These are phyloP conservation scores for Sebastes iracundus DNA, from an alignment of 2,797 vertebrate genomes.

Conservation along the genomic window DNA sequence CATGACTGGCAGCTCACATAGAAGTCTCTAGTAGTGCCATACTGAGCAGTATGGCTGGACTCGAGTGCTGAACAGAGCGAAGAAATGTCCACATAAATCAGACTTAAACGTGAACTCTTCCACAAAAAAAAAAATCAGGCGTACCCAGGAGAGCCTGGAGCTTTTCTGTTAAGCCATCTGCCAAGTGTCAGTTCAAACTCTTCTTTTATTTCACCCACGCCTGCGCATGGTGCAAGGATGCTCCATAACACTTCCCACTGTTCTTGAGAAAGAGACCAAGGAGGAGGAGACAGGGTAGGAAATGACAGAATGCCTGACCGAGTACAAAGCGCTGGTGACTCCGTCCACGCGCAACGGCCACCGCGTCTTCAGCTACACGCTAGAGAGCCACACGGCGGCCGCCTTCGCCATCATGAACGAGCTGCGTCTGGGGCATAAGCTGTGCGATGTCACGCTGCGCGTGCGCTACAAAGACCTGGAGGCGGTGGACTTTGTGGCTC, in stretches of 20 bases:
- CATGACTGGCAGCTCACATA: slow-evolving; percentile 25
- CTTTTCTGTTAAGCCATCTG: background rate
- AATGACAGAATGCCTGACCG: slow-evolving; percentile 86
- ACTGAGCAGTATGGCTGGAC: slow-evolving; percentile 43
- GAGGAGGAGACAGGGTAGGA: slow-evolving; percentile 71
- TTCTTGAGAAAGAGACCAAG: slow-evolving; percentile 71
- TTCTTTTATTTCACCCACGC: slow-evolving; percentile 36
- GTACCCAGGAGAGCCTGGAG: background rate
- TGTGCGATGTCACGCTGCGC: slow-evolving; percentile 92
- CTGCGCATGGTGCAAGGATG: slow-evolving; percentile 64
- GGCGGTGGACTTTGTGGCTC: slow-evolving; percentile 90
- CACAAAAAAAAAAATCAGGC: background rate
- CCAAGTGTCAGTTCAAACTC: background rate
- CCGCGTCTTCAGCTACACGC: slow-evolving; percentile 93
- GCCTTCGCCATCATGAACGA: slow-evolving; percentile 95
- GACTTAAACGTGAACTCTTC: slow-evolving; percentile 1
- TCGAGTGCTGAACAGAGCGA: slow-evolving; percentile 46
- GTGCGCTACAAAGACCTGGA: slow-evolving; percentile 88
- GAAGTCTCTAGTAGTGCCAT: slow-evolving; percentile 39
- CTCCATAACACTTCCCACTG: slow-evolving; percentile 22
- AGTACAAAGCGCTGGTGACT: slow-evolving; percentile 94
- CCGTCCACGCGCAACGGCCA: slow-evolving; percentile 90
- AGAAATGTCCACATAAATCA: slow-evolving; percentile 33
- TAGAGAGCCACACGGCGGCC: slow-evolving; percentile 92
- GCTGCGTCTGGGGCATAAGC: slow-evolving; percentile 87